A percentile compares a stretch with the other conserved stretches of the same genome.
These are phyloP conservation scores for Papilio glaucus DNA, from an alignment of 1,140 invertebrate species.

Conservation along the genomic window DNA sequence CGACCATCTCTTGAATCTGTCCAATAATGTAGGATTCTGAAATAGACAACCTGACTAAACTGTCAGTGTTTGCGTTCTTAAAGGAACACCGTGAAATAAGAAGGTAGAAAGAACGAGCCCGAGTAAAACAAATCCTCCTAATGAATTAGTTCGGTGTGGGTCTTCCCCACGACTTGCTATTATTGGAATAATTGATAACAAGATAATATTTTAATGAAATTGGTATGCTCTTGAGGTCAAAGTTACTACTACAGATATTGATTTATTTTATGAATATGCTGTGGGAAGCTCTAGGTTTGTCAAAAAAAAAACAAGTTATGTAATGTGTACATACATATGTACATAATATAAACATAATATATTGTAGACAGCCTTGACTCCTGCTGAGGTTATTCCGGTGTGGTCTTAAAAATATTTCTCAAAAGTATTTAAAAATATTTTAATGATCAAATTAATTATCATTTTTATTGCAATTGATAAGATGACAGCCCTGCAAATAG, in stretches of 20 bases:
- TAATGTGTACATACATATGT: background rate
- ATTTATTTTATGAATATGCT: slow-evolving; percentile 22
- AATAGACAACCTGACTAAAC: background rate
- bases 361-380: slow-evolving; percentile 2
- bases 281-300: background rate
- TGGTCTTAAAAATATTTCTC: background rate
- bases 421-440: background rate
- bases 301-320: slow-evolving; percentile 11
- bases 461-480: slow-evolving; percentile 3
- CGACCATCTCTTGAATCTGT: background rate
- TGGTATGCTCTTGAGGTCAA: background rate
- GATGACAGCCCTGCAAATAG: slow-evolving; percentile 1
- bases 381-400: background rate
- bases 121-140: too few relatives aligned
- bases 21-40: background rate
- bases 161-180: too few relatives aligned
- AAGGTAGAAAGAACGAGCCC: too few relatives aligned
- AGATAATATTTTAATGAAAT: too few relatives aligned
- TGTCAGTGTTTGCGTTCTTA: too few relatives aligned
- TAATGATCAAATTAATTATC: background rate
- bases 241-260: slow-evolving; percentile 1
- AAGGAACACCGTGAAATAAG: too few relatives aligned
- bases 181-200: too few relatives aligned
- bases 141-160: too few relatives aligned
- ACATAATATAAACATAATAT: slow-evolving; percentile 3